Percentiles rank a stretch among this genome's conserved stretches.
phyloP scores from a whole-genome alignment of 1,140 invertebrate species.

The Aleiodes sp. region DNA sequence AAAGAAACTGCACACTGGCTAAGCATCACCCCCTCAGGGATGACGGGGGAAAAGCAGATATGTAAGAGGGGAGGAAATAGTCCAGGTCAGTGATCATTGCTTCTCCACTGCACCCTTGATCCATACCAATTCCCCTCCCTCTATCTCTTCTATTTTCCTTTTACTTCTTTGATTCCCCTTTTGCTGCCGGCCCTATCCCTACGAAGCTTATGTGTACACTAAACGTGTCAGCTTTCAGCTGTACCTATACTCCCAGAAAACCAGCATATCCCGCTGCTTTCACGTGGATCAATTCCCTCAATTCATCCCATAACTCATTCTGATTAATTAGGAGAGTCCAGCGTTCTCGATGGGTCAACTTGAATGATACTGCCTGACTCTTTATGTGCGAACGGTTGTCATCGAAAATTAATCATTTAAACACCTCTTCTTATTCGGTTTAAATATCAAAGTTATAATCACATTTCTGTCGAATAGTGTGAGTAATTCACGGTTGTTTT shows the following conservation, averaged over 20 bases:
- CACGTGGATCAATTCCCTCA: slow-evolving; percentile 15
- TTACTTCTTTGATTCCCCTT: too few relatives aligned
- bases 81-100: slow-evolving; percentile 24
- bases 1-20: slow-evolving; percentile 8
- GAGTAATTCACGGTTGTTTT: too few relatives aligned
- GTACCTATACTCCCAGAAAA: not conserved
- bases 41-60: not conserved
- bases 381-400: not conserved
- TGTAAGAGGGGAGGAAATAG: not conserved
- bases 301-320: slow-evolving; percentile 22
- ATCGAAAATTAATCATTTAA: slow-evolving; percentile 2
- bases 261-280: not conserved
- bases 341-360: not conserved
- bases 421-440: not conserved
- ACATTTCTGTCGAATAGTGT: too few relatives aligned
- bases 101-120: slow-evolving; percentile 16
- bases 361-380: not conserved
- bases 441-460: too few relatives aligned
- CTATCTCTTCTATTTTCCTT: not conserved
- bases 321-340: slow-evolving; percentile 25
- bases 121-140: slow-evolving; percentile 13
- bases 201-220: not conserved
- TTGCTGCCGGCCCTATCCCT: not conserved
- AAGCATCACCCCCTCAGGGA: not conserved
- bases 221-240: not conserved